Conservation (phyloP, 2,888 invertebrate genomes). For the Lasioglossum pauxillum region DNA sequence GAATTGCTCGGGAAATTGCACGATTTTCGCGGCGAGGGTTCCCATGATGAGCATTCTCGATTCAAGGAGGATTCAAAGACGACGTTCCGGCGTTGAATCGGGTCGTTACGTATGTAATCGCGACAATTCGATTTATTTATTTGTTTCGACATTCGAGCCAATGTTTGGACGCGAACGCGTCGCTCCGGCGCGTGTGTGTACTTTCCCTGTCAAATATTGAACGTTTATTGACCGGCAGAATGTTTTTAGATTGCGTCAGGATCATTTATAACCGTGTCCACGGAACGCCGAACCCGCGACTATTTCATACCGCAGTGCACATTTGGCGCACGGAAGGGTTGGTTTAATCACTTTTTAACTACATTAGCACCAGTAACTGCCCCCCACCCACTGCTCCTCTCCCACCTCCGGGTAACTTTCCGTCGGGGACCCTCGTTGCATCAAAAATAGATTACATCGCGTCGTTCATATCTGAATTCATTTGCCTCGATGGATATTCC, state of each 20-base stretch:
- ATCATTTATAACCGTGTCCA: constrained; percentile 60
- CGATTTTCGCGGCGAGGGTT: constrained; percentile 64
- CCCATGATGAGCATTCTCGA: neutral
- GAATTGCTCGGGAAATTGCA: constrained; percentile 54
- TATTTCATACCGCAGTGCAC: constrained; percentile 64
- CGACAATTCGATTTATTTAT: constrained; percentile 30
- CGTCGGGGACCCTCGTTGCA: constrained; percentile 59
- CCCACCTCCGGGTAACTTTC: constrained; percentile 53
- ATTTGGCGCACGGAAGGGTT: constrained; percentile 70
- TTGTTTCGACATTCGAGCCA: neutral
- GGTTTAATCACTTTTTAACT: constrained; percentile 76
- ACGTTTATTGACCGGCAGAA: constrained; percentile 33
- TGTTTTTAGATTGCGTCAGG: constrained; percentile 53
- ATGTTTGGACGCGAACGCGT: neutral
- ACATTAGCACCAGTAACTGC: constrained; percentile 70
- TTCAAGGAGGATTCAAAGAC: neutral
- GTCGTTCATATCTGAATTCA: constrained; percentile 63
- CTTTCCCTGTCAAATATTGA: constrained; percentile 9
- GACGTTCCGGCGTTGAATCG: neutral
- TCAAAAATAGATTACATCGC: constrained; percentile 72
- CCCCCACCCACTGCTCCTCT: constrained; percentile 15
- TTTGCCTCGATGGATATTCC: constrained; percentile 56
- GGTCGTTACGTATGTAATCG: constrained; percentile 27
- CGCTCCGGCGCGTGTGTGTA: neutral
- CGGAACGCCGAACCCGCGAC: constrained; percentile 55